phyloP scores from a whole-genome alignment of 2,888 invertebrate genomes.

The Phyto melanocephala region DNA sequence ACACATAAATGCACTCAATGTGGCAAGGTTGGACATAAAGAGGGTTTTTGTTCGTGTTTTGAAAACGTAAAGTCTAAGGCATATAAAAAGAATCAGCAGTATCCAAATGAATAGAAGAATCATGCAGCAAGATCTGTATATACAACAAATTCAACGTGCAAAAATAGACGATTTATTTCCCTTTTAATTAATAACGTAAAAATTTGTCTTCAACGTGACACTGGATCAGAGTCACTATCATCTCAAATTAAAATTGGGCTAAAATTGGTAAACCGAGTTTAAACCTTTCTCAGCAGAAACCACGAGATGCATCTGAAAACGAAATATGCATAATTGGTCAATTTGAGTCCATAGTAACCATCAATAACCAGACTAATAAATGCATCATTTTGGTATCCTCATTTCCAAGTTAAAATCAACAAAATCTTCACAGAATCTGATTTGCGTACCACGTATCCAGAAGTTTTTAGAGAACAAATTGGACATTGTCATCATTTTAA shows the following conservation, averaged over 20 bases:
- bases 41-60: slow-evolving; percentile 53
- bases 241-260: slow-evolving; percentile 40
- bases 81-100: neutral
- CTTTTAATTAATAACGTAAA: slow-evolving; percentile 13
- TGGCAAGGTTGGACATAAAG: slow-evolving; percentile 46
- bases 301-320: slow-evolving; percentile 45
- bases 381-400: slow-evolving; percentile 44
- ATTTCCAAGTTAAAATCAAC: slow-evolving; percentile 34
- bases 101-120: neutral
- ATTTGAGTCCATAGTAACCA: slow-evolving; percentile 4
- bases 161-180: slow-evolving; percentile 24
- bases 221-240: slow-evolving; percentile 59
- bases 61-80: neutral
- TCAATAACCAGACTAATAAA: neutral
- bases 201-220: slow-evolving; percentile 40
- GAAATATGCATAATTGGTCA: slow-evolving; percentile 36
- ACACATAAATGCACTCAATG: slow-evolving; percentile 49
- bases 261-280: slow-evolving; percentile 41
- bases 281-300: slow-evolving; percentile 4
- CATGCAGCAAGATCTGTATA: slow-evolving; percentile 4
- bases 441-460: slow-evolving; percentile 21
- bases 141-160: neutral
- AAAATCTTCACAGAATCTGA: slow-evolving; percentile 38
- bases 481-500: slow-evolving; percentile 26
- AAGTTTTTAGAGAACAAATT: slow-evolving; percentile 41